A percentile compares a stretch with the other conserved stretches of the same genome.
phyloP scores from a whole-genome alignment of 2,888 invertebrate species.

The Callyntrura guangdongensis region DNA sequence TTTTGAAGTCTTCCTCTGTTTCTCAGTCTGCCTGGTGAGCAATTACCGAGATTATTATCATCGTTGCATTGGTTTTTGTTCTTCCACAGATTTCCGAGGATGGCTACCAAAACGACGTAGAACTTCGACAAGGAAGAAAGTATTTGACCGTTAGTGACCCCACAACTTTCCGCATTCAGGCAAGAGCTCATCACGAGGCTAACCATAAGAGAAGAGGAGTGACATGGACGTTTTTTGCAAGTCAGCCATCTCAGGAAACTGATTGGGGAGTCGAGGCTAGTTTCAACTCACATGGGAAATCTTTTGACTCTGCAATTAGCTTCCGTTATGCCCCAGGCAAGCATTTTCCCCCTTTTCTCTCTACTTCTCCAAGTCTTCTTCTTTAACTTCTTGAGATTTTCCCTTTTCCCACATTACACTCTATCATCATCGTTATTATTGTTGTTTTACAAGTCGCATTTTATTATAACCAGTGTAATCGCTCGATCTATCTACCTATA shows the following conservation, averaged over 20 bases:
- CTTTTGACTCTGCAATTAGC: constrained; percentile 84
- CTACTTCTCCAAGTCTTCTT: background rate
- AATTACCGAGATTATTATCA: constrained; percentile 40
- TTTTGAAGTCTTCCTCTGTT: background rate
- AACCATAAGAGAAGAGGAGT: constrained; percentile 80
- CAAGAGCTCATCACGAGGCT: constrained; percentile 66
- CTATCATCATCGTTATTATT: constrained; percentile 27
- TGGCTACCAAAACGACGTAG: constrained; percentile 79
- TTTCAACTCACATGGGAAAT: constrained; percentile 83
- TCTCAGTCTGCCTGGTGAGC: background rate
- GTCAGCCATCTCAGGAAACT: constrained; percentile 81
- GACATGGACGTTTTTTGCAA: constrained; percentile 79
- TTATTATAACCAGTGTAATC: background rate
- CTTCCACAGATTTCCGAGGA: constrained; percentile 80
- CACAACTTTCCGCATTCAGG: constrained; percentile 79
- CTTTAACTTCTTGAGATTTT: background rate
- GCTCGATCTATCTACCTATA: background rate
- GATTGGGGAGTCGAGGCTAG: constrained; percentile 83
- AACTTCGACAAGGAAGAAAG: constrained; percentile 80
- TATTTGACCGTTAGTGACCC: constrained; percentile 80
- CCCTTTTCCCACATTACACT: constrained; percentile 38
- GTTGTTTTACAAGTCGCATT: constrained; percentile 34
- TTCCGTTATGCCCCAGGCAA: constrained; percentile 84
- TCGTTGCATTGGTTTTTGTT: constrained; percentile 42
- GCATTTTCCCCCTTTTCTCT: constrained; percentile 49